Conservation (phyloP, 2,888 invertebrate species). For the Pterostichus madidus region DNA sequence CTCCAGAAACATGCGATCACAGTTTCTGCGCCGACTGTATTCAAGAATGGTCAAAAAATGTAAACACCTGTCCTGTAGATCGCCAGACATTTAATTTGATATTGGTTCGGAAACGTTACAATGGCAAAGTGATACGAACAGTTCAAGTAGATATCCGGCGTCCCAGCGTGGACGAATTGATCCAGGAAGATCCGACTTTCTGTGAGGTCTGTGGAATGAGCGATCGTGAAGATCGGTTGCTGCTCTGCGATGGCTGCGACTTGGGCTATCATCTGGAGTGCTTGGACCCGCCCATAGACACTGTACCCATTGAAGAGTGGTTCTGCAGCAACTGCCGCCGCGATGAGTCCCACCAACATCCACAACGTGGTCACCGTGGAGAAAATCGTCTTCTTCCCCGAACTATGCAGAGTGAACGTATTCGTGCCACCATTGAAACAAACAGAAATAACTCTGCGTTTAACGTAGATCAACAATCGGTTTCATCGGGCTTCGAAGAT, state of each 20-base stretch:
- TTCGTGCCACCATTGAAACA: constrained; percentile 82
- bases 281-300: constrained; percentile 87
- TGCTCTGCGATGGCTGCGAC: constrained; percentile 96
- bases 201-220: constrained; percentile 90
- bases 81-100: constrained; percentile 89
- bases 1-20: constrained; percentile 93
- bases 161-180: constrained; percentile 76
- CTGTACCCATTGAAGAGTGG: constrained; percentile 92
- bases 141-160: constrained; percentile 83
- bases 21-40: constrained; percentile 94
- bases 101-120: constrained; percentile 84
- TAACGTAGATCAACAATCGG: constrained; percentile 74
- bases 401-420: constrained; percentile 84
- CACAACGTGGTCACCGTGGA: constrained; percentile 30
- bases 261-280: constrained; percentile 95
- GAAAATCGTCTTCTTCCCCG: constrained; percentile 78
- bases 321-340: constrained; percentile 87
- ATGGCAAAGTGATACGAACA: constrained; percentile 83
- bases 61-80: constrained; percentile 97
- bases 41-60: constrained; percentile 96
- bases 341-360: constrained; percentile 7
- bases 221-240: constrained; percentile 91
- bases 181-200: constrained; percentile 84
- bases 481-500: constrained; percentile 76
- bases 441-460: constrained; percentile 72